These are phyloP conservation scores for Cotesia vestalis DNA, from an alignment of 1,140 invertebrate genomes.

Conservation along the genomic window DNA sequence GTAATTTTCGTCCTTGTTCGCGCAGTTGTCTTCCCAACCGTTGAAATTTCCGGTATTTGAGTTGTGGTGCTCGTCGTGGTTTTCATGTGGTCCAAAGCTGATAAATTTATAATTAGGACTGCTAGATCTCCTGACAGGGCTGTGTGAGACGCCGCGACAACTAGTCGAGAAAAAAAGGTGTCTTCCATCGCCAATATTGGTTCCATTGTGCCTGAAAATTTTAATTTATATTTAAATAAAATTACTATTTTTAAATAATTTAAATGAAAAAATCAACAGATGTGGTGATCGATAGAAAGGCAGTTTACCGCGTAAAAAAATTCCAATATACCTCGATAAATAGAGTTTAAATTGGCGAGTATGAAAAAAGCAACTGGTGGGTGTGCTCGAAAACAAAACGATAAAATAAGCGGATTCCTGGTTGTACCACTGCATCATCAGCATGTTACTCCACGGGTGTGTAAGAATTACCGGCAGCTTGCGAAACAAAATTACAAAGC, in stretches of 20 bases:
- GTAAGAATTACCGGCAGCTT: neutral
- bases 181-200: conserved; percentile 50
- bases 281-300: neutral
- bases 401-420: conserved; percentile 14
- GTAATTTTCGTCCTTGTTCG: too few species aligned
- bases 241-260: too few species aligned
- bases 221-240: neutral
- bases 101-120: conserved; percentile 63
- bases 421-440: conserved; percentile 8
- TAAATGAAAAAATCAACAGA: neutral
- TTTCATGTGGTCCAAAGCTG: conserved; percentile 32
- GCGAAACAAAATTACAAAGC: too few species aligned
- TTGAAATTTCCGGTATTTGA: conserved; percentile 33
- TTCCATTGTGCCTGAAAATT: conserved; percentile 48
- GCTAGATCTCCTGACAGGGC: conserved; percentile 74
- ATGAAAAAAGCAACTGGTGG: conserved; percentile 14
- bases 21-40: conserved; percentile 21
- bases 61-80: conserved; percentile 27
- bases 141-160: conserved; percentile 67
- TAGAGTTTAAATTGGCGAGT: neutral
- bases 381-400: neutral
- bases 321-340: too few species aligned
- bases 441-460: neutral
- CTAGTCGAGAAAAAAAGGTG: conserved; percentile 47
- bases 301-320: too few species aligned